These are phyloP conservation scores for Harpalus rufipes DNA, from an alignment of 2,888 invertebrate genomes.

Conservation along the genomic window DNA sequence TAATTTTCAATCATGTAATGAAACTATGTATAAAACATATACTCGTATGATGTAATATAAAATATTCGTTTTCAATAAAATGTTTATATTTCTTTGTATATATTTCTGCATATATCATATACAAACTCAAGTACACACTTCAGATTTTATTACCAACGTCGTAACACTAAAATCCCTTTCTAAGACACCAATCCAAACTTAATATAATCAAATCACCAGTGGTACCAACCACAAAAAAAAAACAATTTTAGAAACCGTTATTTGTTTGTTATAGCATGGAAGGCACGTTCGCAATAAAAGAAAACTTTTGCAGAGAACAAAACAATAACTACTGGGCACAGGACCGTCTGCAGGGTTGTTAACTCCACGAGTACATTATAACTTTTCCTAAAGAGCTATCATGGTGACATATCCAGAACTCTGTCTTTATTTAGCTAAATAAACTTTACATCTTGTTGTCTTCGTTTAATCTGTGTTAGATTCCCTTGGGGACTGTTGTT, in stretches of 20 bases:
- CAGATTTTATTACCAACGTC: constrained; percentile 24
- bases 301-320: constrained; percentile 36
- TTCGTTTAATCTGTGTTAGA: constrained; percentile 47
- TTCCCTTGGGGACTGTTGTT: constrained; percentile 27
- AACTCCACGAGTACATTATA: constrained; percentile 59
- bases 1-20: background rate
- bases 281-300: constrained; percentile 56
- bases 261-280: constrained; percentile 37
- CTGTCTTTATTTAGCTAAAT: constrained; percentile 52
- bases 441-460: constrained; percentile 40
- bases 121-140: constrained; percentile 25
- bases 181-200: constrained; percentile 30
- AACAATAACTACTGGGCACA: constrained; percentile 53
- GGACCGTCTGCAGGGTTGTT: constrained; percentile 43
- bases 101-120: background rate
- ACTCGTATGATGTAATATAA: background rate
- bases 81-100: background rate
- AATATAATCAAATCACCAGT: constrained; percentile 51
- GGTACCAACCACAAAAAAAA: constrained; percentile 10
- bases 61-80: background rate
- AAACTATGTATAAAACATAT: too few relatives aligned
- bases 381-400: constrained; percentile 59
- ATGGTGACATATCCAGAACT: constrained; percentile 25
- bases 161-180: constrained; percentile 16
- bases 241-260: constrained; percentile 48